Evolutionary conservation across 2,797 vertebrate genomes (phyloP).

Genomic region (Clarias platycephalus): DNA sequence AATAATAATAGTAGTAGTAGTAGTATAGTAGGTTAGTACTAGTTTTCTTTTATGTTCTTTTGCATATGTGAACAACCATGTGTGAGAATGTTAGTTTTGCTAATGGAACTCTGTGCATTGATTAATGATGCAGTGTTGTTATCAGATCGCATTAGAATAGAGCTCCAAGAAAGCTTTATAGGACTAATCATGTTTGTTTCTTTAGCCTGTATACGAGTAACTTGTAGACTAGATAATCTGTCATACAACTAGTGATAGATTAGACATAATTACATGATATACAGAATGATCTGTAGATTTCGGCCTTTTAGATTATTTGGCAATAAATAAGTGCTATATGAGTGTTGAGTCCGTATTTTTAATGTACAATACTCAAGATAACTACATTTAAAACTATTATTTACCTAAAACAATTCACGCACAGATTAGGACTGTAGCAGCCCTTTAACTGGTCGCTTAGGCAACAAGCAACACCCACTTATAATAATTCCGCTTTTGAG

Average conservation of each 20-base stretch:
- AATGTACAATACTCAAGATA: background rate
- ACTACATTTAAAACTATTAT: background rate
- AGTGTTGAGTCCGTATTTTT: background rate
- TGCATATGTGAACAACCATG: background rate
- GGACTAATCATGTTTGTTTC: background rate
- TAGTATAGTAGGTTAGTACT: no score
- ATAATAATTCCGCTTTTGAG: background rate
- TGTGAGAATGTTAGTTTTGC: conserved; percentile 46
- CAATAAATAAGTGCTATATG: background rate
- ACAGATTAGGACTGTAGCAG: background rate
- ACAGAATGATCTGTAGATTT: background rate
- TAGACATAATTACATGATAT: background rate
- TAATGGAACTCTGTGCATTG: conserved; percentile 45
- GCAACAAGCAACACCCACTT: background rate
- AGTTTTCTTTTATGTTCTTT: background rate
- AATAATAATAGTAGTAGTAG: background rate
- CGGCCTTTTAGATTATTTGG: no score
- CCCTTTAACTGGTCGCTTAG: background rate
- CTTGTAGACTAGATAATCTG: background rate
- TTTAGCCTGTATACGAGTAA: background rate
- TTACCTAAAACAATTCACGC: background rate
- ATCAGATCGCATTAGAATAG: conserved; percentile 29
- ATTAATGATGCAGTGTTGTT: conserved; percentile 40
- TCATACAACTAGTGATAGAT: background rate
- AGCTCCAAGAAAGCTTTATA: background rate